These are phyloP conservation scores for Drosophila anceps DNA, from an alignment of 2,888 invertebrate genomes.

Conservation along the genomic window DNA sequence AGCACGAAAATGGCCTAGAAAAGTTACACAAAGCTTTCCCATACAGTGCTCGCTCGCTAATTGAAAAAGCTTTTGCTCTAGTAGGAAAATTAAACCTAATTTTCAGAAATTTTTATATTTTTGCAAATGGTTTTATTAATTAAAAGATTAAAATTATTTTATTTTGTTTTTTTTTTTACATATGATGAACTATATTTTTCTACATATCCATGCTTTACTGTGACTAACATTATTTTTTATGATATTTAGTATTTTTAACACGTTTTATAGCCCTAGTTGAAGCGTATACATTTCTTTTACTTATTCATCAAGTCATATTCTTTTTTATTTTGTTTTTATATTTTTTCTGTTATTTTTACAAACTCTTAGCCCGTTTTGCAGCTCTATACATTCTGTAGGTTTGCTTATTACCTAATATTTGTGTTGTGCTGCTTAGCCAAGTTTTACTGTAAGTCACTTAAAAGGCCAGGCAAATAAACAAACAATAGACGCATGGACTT, in stretches of 20 bases:
- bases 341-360: background rate
- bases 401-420: conserved; percentile 1
- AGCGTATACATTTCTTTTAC: background rate
- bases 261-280: background rate
- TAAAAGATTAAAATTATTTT: background rate
- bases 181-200: background rate
- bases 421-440: background rate
- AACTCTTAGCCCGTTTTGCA: background rate
- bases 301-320: background rate
- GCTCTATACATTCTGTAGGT: background rate
- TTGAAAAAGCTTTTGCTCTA: background rate
- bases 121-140: background rate
- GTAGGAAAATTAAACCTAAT: too few species aligned
- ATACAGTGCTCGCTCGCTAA: background rate
- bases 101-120: background rate
- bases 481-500: conserved; percentile 47
- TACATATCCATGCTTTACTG: background rate
- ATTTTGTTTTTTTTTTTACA: background rate
- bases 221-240: background rate
- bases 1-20: background rate
- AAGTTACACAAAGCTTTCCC: background rate
- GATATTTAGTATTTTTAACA: background rate
- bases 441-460: conserved; percentile 27
- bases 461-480: conserved; percentile 53
- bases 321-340: background rate